phyloP scores from a whole-genome alignment of 2,113 vertebrate species.

The Chelonoidis abingdonii region DNA sequence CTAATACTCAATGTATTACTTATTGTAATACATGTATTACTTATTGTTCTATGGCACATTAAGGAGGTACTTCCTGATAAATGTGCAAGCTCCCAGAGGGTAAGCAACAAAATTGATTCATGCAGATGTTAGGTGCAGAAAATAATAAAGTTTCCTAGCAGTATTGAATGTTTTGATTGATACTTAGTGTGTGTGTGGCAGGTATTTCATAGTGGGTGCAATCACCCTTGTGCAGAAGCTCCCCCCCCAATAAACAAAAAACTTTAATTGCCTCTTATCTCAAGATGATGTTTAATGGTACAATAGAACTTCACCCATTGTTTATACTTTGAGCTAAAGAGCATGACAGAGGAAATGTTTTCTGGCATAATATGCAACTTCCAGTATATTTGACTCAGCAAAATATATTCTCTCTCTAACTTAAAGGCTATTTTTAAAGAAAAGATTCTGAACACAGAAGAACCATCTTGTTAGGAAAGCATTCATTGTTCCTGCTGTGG shows the following conservation, averaged over 20 bases:
- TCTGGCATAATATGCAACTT: not conserved
- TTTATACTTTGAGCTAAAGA: not conserved
- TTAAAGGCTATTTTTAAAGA: not conserved
- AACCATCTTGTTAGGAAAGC: not conserved
- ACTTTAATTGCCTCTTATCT: too few relatives aligned
- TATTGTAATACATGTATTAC: not conserved
- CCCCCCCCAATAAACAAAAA: not conserved
- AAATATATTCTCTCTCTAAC: not conserved
- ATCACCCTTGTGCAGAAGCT: not conserved
- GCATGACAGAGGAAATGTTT: not conserved
- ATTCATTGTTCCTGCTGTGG: not conserved
- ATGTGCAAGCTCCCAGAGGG: not conserved
- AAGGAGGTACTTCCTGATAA: not conserved
- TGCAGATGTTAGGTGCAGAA: not conserved
- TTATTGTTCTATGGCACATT: not conserved
- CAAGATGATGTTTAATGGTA: too few relatives aligned
- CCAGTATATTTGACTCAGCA: not conserved
- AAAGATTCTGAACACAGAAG: conserved; percentile 14
- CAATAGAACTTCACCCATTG: not conserved
- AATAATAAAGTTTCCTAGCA: not conserved
- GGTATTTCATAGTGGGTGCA: not conserved
- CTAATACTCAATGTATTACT: not conserved
- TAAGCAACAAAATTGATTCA: not conserved
- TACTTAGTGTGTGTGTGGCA: not conserved
- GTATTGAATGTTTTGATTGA: not conserved